These are phyloP conservation scores for Florisuga fusca DNA, from an alignment of 2,797 vertebrate species.

Conservation along the genomic window DNA sequence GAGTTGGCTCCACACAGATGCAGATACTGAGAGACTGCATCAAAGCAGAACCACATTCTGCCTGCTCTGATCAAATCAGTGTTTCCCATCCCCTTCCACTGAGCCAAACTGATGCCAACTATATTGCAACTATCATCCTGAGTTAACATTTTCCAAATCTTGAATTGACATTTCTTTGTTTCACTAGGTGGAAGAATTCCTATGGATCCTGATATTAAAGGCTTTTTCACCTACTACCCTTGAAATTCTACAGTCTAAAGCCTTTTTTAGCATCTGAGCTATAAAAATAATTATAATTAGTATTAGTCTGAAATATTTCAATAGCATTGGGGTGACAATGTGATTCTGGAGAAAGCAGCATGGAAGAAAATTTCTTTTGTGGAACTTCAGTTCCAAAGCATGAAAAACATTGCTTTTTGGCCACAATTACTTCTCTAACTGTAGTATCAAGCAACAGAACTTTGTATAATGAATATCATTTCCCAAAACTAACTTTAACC, in stretches of 20 bases:
- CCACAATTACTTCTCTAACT: neutral
- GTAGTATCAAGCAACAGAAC: neutral
- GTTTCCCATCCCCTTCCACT: accelerated
- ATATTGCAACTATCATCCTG: neutral
- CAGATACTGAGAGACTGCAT: neutral
- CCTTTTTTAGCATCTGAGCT: neutral
- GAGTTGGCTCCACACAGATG: neutral
- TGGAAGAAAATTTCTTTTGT: neutral
- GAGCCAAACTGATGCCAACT: neutral
- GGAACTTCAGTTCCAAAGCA: neutral
- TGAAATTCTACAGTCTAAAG: neutral
- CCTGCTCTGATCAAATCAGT: accelerated
- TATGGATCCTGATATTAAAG: neutral
- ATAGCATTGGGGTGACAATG: neutral
- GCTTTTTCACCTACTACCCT: neutral
- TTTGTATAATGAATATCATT: neutral
- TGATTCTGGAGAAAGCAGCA: neutral
- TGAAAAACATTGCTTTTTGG: neutral
- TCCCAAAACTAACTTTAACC: neutral
- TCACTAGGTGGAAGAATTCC: neutral
- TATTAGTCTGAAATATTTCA: neutral
- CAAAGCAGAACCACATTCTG: accelerated
- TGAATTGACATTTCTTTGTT: neutral
- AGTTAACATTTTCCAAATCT: neutral
- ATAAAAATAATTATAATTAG: neutral